Conservation (phyloP, 2,888 invertebrate species). For the Balanococcus diminutus region DNA sequence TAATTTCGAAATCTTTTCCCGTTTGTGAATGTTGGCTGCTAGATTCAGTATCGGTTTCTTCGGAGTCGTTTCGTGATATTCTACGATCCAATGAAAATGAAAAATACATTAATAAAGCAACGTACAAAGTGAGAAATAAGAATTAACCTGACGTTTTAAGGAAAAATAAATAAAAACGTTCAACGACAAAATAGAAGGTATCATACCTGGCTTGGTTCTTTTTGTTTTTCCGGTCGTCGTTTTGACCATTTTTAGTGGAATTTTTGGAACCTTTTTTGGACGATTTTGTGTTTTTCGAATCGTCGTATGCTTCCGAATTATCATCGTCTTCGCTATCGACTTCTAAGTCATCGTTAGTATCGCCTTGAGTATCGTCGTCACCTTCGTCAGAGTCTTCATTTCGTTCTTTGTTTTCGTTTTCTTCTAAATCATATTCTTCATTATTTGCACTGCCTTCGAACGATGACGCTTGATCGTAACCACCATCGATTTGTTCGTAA, state of each 20-base stretch:
- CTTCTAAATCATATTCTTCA: constrained; percentile 51
- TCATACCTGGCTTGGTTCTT: neutral
- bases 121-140: neutral
- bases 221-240: neutral
- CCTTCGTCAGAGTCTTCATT: constrained; percentile 55
- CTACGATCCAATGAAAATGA: neutral
- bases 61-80: constrained; percentile 58
- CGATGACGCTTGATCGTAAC: constrained; percentile 1
- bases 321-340: constrained; percentile 11
- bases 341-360: constrained; percentile 11
- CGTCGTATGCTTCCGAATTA: neutral
- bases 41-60: constrained; percentile 78
- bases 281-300: neutral
- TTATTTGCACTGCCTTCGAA: constrained; percentile 57
- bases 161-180: neutral
- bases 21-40: constrained; percentile 78
- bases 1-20: constrained; percentile 86
- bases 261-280: neutral
- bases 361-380: constrained; percentile 10
- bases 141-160: neutral
- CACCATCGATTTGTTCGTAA: neutral
- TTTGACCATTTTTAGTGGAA: neutral
- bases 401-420: constrained; percentile 57
- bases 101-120: neutral
- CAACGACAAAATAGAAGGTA: neutral